These are phyloP conservation scores for Hiodon alosoides DNA, from an alignment of 2,113 vertebrate genomes.

Conservation along the genomic window DNA sequence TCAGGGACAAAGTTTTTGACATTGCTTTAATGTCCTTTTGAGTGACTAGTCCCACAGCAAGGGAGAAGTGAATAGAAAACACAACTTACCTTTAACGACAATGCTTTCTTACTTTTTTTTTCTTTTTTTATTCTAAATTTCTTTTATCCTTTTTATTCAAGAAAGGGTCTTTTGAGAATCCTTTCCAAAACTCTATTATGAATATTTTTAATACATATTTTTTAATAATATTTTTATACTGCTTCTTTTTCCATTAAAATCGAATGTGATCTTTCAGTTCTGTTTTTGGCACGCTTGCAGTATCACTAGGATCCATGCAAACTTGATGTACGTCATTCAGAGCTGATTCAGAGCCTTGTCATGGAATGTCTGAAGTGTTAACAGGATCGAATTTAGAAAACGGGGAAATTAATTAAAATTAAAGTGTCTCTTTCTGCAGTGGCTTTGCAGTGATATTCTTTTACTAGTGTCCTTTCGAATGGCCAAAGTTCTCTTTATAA, in stretches of 20 bases:
- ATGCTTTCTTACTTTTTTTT: slow-evolving; percentile 1
- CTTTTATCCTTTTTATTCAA: too few relatives aligned
- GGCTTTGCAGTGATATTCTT: not conserved
- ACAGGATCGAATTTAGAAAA: not conserved
- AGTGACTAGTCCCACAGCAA: slow-evolving; percentile 7
- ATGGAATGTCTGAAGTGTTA: not conserved
- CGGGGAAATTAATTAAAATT: not conserved
- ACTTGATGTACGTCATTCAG: not conserved
- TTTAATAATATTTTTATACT: too few relatives aligned
- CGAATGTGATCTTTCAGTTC: not conserved
- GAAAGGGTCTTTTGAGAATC: too few relatives aligned
- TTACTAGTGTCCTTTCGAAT: slow-evolving; percentile 3
- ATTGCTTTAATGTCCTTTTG: slow-evolving; percentile 18
- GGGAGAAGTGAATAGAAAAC: not conserved
- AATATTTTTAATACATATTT: not conserved
- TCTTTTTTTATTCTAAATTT: not conserved
- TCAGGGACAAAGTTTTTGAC: slow-evolving; percentile 1
- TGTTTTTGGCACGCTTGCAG: not conserved
- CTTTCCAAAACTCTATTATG: not conserved
- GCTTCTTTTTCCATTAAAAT: not conserved
- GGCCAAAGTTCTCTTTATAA: not conserved
- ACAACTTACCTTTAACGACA: not conserved
- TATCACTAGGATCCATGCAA: not conserved
- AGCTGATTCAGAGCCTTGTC: not conserved
- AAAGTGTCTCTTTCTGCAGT: not conserved